Evolutionary conservation across 2,888 invertebrate genomes (phyloP).

Genomic region (Seladonia tumulorum): DNA sequence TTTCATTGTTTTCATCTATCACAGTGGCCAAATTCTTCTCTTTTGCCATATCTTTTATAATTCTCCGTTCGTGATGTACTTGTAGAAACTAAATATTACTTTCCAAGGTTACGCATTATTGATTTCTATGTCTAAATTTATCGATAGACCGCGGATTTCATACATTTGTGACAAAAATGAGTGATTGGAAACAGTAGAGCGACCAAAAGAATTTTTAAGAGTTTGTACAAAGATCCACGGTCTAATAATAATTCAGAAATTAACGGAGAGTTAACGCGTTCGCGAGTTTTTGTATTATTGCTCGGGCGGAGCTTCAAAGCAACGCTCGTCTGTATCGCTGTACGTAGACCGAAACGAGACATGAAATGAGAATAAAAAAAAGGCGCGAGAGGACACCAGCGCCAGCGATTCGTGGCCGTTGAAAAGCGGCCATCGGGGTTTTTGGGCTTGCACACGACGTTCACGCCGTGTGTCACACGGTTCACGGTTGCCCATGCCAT

Average conservation of each 20-base stretch:
- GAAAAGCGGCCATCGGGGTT: slow-evolving; percentile 26
- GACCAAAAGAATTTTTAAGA: too few relatives aligned
- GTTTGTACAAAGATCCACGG: background rate
- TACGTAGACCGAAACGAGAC: background rate
- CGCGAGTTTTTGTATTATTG: background rate
- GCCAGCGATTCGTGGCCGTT: background rate
- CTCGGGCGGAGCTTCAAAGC: background rate
- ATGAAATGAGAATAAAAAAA: background rate
- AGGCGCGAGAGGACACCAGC: background rate
- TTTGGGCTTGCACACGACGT: slow-evolving; percentile 32
- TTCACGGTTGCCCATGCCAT: slow-evolving; percentile 25
- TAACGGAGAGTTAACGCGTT: too few relatives aligned
- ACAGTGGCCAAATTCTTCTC: too few relatives aligned
- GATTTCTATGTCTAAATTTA: too few relatives aligned
- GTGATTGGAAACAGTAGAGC: too few relatives aligned
- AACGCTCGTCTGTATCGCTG: background rate
- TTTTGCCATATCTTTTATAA: too few relatives aligned
- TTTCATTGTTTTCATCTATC: too few relatives aligned
- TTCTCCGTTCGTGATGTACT: too few relatives aligned
- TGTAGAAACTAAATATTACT: too few relatives aligned
- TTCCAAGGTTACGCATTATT: too few relatives aligned
- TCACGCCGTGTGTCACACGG: slow-evolving; percentile 34
- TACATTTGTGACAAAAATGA: too few relatives aligned
- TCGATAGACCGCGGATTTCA: too few relatives aligned
- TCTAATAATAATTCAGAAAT: background rate